Evolutionary conservation across 2,113 vertebrate species (phyloP).

Genomic region (Zingel zingel): DNA sequence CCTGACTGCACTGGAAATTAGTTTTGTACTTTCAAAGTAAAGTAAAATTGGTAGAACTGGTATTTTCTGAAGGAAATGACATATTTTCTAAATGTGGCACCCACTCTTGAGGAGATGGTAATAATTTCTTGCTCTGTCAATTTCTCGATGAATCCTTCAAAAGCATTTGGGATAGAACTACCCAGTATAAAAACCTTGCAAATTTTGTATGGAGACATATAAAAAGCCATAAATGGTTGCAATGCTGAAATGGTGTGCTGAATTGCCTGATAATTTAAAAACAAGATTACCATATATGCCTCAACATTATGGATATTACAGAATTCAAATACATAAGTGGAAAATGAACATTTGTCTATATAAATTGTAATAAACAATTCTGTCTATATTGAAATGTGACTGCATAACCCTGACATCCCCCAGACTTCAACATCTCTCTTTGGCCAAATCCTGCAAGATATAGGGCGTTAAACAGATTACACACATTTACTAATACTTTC

Average conservation of each 20-base stretch:
- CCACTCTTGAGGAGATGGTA: not conserved
- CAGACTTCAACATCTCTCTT: not conserved
- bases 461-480: not conserved
- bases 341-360: not conserved
- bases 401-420: no score
- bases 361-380: no score
- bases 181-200: not conserved
- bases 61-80: not conserved
- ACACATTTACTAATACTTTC: not conserved
- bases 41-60: not conserved
- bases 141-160: not conserved
- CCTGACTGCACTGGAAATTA: not conserved
- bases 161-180: not conserved
- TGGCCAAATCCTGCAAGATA: not conserved
- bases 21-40: not conserved
- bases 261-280: not conserved
- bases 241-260: not conserved
- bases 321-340: not conserved
- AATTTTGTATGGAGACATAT: not conserved
- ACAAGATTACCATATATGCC: no score
- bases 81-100: constrained; percentile 11
- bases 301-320: not conserved
- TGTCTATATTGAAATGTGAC: no score
- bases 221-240: not conserved
- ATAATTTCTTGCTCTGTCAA: not conserved